Conservation (phyloP, 1,140 invertebrate species). For the Melanaphis sacchari region DNA sequence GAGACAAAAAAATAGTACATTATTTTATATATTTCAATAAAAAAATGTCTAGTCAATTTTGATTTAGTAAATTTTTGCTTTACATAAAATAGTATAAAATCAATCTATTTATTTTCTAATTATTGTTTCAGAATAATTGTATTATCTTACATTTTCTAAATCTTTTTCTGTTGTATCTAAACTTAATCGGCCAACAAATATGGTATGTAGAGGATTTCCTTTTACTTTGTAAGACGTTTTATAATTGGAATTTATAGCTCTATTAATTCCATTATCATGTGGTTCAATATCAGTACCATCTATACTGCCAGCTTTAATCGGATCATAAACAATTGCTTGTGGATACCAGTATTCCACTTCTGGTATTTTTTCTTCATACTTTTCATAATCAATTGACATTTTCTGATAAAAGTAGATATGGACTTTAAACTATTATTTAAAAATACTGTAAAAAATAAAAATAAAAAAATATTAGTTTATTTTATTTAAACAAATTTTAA, state of each 20-base stretch:
- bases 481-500: background rate
- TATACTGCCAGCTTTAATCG: conserved; percentile 79
- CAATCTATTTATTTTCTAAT: background rate
- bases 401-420: background rate
- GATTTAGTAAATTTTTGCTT: background rate
- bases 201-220: conserved; percentile 75
- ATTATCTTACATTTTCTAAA: conserved; percentile 61
- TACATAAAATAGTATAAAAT: background rate
- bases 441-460: background rate
- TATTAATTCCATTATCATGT: conserved; percentile 79
- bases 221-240: conserved; percentile 72
- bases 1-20: too few species aligned
- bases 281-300: conserved; percentile 84
- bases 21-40: background rate
- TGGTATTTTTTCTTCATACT: background rate
- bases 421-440: background rate
- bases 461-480: background rate
- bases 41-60: background rate
- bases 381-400: background rate
- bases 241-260: conserved; percentile 77
- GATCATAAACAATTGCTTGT: conserved; percentile 70
- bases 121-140: background rate
- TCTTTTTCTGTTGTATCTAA: conserved; percentile 71
- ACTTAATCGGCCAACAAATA: conserved; percentile 82
- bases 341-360: conserved; percentile 65